phyloP scores from a whole-genome alignment of 2,113 vertebrate species.

The Melanerpes aurifrons region DNA sequence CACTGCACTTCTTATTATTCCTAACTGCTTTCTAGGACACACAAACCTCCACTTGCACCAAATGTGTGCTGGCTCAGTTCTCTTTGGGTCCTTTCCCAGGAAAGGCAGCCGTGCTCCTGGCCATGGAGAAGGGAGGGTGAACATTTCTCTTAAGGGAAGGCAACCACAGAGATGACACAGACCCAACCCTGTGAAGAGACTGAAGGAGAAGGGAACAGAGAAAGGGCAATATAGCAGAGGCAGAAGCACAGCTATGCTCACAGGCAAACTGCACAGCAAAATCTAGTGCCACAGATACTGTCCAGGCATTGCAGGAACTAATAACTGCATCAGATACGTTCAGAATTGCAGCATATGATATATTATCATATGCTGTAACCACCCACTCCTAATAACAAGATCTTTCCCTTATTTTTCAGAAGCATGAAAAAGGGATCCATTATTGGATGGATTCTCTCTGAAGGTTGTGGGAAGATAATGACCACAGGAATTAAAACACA shows the following conservation, averaged over 20 bases:
- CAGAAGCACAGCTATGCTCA: neutral
- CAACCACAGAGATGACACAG: neutral
- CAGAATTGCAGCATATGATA: neutral
- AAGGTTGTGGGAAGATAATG: neutral
- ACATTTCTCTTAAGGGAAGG: neutral
- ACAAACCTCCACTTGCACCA: neutral
- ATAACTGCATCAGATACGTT: neutral
- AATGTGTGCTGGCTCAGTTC: neutral
- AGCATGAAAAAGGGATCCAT: neutral
- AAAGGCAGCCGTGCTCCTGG: neutral
- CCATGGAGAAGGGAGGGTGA: neutral
- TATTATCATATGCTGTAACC: neutral
- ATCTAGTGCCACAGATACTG: neutral
- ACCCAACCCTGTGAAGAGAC: neutral
- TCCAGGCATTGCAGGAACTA: neutral
- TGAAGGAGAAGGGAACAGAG: neutral
- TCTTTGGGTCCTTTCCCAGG: neutral
- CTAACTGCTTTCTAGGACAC: neutral
- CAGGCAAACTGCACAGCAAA: neutral
- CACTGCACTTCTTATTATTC: neutral
- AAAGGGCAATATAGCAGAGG: fast-evolving
- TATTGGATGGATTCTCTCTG: neutral
- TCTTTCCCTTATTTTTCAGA: neutral
- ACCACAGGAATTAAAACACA: neutral
- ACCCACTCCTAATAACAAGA: neutral